Percentiles rank a stretch among this genome's conserved stretches.
phyloP scores from a whole-genome alignment of 1,140 invertebrate species.

The Polypedilum vanderplanki region DNA sequence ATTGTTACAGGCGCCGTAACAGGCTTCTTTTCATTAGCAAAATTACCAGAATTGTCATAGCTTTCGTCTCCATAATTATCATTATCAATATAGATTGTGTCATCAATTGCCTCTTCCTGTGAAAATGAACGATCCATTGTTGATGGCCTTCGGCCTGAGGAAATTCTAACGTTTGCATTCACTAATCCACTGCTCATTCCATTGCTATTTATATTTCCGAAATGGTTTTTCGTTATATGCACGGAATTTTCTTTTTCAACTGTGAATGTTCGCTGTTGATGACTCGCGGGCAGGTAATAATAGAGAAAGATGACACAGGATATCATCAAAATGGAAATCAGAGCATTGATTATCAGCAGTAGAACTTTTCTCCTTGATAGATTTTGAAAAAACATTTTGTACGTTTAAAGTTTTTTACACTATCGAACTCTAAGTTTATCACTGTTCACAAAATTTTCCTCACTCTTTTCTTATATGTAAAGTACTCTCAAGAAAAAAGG shows the following conservation, averaged over 20 bases:
- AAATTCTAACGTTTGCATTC: slow-evolving; percentile 23
- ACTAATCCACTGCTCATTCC: neutral
- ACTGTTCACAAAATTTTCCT: no score
- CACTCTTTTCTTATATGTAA: neutral
- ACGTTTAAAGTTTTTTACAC: no score
- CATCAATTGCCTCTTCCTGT: neutral
- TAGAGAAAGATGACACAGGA: slow-evolving; percentile 20
- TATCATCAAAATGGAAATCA: slow-evolving; percentile 22
- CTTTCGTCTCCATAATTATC: slow-evolving; percentile 16
- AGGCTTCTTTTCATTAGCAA: neutral
- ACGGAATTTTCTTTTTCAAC: slow-evolving; percentile 16
- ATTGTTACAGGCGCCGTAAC: neutral
- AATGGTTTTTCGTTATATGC: slow-evolving; percentile 15
- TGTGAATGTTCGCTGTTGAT: neutral
- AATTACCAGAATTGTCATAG: slow-evolving; percentile 22
- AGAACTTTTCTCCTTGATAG: slow-evolving; percentile 8
- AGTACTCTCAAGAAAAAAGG: neutral
- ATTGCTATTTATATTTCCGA: neutral
- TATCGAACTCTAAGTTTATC: no score
- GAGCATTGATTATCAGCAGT: slow-evolving; percentile 9
- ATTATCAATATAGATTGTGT: slow-evolving; percentile 23
- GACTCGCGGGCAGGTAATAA: neutral
- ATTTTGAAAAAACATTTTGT: slow-evolving; percentile 27
- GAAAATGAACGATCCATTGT: neutral
- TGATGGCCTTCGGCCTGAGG: neutral